phyloP scores from a whole-genome alignment of 2,113 vertebrate species.

The Phylloscopus trochiloides region DNA sequence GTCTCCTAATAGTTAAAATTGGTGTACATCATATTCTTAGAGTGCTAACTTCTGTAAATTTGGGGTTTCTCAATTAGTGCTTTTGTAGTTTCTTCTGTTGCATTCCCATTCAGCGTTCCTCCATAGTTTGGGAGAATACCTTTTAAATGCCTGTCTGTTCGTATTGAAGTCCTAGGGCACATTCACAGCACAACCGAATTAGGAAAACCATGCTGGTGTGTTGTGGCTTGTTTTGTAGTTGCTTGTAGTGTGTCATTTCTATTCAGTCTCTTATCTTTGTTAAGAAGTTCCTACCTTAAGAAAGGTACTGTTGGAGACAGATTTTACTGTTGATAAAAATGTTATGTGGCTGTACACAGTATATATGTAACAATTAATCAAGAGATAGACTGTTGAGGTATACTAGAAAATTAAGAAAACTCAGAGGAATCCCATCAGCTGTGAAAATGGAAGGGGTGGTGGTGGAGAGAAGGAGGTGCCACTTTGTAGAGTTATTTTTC shows the following conservation, averaged over 20 bases:
- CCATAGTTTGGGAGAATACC: not conserved
- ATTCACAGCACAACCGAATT: not conserved
- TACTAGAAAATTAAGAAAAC: not conserved
- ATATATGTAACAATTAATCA: not conserved
- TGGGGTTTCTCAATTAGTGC: not conserved
- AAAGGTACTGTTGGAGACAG: not conserved
- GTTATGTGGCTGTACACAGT: not conserved
- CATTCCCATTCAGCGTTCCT: not conserved
- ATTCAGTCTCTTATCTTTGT: not conserved
- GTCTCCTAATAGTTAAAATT: not conserved
- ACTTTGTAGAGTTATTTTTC: not conserved
- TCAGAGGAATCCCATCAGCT: not conserved
- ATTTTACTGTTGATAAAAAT: not conserved
- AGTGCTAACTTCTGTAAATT: not conserved
- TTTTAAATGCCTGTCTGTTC: not conserved
- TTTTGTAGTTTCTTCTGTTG: not conserved
- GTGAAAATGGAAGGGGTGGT: not conserved
- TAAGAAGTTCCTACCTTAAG: too few relatives aligned
- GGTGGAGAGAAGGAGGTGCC: not conserved
- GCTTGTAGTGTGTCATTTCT: not conserved
- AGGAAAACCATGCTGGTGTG: not conserved
- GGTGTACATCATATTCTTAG: not conserved
- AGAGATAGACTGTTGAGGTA: not conserved
- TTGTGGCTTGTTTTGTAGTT: not conserved
- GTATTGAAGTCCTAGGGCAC: not conserved